phyloP scores from a whole-genome alignment of 92 coral and sea anemone species.

The Plumapathes pennacea region DNA sequence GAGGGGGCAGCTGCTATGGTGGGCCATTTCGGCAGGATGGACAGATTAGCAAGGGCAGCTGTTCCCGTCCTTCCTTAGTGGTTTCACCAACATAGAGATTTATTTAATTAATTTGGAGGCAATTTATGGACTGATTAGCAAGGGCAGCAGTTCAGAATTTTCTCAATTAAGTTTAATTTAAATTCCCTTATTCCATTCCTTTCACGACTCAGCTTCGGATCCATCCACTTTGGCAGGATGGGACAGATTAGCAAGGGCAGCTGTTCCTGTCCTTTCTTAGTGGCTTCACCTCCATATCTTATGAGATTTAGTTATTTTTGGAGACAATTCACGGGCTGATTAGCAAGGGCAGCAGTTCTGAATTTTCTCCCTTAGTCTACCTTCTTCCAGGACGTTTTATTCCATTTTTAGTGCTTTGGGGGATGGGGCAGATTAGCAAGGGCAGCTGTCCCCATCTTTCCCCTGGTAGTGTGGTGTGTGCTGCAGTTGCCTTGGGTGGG shows the following conservation, averaged over 20 bases:
- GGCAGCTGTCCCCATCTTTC: conserved; percentile 8
- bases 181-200: conserved; percentile 19
- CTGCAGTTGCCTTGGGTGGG: conserved; percentile 44
- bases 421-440: conserved; percentile 41
- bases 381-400: too few species aligned
- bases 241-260: conserved; percentile 52
- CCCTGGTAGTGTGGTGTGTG: conserved; percentile 11
- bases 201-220: conserved; percentile 12
- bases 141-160: conserved; percentile 35
- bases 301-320: conserved; percentile 9
- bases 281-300: conserved; percentile 1
- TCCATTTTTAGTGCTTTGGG: too few species aligned
- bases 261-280: conserved; percentile 9
- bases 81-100: conserved; percentile 31
- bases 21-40: not conserved
- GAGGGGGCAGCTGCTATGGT: conserved; percentile 16
- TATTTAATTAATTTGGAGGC: conserved; percentile 24
- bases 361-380: too few species aligned
- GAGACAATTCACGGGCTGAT: conserved; percentile 20
- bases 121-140: conserved; percentile 32
- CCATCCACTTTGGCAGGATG: conserved; percentile 3
- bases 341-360: conserved; percentile 33
- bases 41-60: conserved; percentile 40
- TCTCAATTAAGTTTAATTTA: conserved; percentile 17
- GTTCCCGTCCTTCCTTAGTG: conserved; percentile 11